Evolutionary conservation across 2,888 invertebrate species (phyloP).

Genomic region (Palloptera scutellata): DNA sequence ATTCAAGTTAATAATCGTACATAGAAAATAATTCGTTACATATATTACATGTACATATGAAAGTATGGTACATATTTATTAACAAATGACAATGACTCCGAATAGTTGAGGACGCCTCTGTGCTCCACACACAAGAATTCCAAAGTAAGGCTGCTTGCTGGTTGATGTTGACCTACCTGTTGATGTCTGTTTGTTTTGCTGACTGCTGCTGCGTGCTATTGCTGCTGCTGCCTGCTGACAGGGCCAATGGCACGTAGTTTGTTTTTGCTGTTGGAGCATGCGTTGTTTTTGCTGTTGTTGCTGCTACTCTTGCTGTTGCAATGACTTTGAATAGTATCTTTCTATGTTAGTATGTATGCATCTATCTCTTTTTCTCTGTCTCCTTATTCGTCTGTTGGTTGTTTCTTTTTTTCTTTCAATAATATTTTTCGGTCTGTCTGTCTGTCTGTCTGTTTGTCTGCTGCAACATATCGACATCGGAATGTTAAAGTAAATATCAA

Average conservation of each 20-base stretch:
- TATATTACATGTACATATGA: no score
- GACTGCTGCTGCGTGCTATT: conserved; percentile 17
- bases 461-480: conserved; percentile 33
- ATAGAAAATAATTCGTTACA: no score
- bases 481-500: conserved; percentile 40
- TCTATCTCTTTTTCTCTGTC: conserved; percentile 6
- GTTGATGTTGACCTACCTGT: conserved; percentile 27
- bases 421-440: conserved; percentile 10
- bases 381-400: conserved; percentile 2
- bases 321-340: conserved; percentile 1
- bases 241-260: conserved; percentile 18
- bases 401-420: no score
- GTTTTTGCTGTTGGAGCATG: conserved; percentile 4
- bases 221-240: conserved; percentile 10
- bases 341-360: not conserved
- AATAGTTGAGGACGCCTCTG: conserved; percentile 14
- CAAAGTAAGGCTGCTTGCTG: not conserved
- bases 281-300: conserved; percentile 7
- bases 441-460: conserved; percentile 15
- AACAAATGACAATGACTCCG: no score
- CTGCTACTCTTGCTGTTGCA: conserved; percentile 12
- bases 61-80: no score
- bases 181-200: conserved; percentile 16
- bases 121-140: conserved; percentile 4
- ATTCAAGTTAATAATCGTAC: no score